Evolutionary conservation across 2,113 vertebrate species (phyloP).

Genomic region (Anser cygnoides): DNA sequence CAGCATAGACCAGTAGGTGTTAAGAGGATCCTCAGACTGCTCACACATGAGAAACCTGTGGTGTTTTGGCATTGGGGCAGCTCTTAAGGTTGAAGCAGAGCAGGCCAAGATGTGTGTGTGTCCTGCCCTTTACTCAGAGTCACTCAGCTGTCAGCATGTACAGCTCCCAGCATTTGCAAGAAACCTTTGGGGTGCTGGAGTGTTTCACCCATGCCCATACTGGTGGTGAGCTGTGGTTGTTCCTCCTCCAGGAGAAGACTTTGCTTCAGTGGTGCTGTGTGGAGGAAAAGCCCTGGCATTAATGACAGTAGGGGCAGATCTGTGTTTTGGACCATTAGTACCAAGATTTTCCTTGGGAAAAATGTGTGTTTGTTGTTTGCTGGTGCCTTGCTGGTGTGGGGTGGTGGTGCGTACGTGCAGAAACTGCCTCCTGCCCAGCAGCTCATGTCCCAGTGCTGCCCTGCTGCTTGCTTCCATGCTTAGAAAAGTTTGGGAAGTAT

Average conservation of each 20-base stretch:
- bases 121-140: neutral
- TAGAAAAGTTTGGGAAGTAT: neutral
- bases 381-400: neutral
- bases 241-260: neutral
- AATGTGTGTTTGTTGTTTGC: neutral
- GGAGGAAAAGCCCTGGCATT: neutral
- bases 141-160: neutral
- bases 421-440: neutral
- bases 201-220: neutral
- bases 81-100: neutral
- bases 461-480: neutral
- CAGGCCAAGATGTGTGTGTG: fast-evolving
- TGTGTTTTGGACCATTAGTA: neutral
- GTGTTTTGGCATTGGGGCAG: neutral
- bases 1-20: neutral
- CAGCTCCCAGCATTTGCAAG: neutral
- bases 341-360: neutral
- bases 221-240: neutral
- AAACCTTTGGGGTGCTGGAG: neutral
- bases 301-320: neutral
- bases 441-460: neutral
- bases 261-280: neutral
- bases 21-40: neutral
- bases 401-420: neutral
- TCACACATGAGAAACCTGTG: fast-evolving